Evolutionary conservation across 2,113 vertebrate genomes (phyloP), one percentile per base, ranked within the genome.

Genomic region (Isurus oxyrinchus): DNA sequence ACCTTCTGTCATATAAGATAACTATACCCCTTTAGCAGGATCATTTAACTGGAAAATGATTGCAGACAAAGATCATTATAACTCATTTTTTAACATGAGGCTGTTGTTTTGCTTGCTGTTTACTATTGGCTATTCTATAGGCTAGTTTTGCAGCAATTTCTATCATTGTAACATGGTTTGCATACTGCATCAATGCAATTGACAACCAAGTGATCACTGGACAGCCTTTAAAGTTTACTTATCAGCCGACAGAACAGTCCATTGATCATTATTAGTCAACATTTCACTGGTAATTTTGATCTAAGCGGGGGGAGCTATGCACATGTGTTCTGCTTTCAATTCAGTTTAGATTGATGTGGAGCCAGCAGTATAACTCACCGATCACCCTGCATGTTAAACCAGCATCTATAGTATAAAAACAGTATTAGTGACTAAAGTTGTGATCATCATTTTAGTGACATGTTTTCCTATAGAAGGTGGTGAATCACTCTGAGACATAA

Each of bases 21-120:
- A 40, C 90, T 94, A 94, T 66, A 94, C 90, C 90, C 90, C 90
- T 94, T 94, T 94, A 94, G 59, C 90, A 94, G 59, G 90, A 94
- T 94, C 90, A 63, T 94, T 94, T 94, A 94, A 63, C 90, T 94
- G 90, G 90, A 94, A 94, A 94, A 94, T 94, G 35, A 94, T 94
- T 94, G 16, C 59, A 63, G 90, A 94, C 90, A 66, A 94, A 94
- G 90, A 94, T 94, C 59, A 94, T 94, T 94, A 94, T n/a, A 94
- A 94, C 90, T 66, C 90, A 94, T n/a, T 44, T 44, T 94, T 94
- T 94, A 63, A 94, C 90, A 94, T 40, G 90, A 94, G 19, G n/a
- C 35, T 10, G 59, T 66, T 94, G 90, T 63, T 61, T 63, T 94
- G 59, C 59, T 61, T 94, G 90, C 90, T 63, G 35, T 63, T 94